phyloP scores from a whole-genome alignment of 2,888 invertebrate species.

The Mycalesis mineus region DNA sequence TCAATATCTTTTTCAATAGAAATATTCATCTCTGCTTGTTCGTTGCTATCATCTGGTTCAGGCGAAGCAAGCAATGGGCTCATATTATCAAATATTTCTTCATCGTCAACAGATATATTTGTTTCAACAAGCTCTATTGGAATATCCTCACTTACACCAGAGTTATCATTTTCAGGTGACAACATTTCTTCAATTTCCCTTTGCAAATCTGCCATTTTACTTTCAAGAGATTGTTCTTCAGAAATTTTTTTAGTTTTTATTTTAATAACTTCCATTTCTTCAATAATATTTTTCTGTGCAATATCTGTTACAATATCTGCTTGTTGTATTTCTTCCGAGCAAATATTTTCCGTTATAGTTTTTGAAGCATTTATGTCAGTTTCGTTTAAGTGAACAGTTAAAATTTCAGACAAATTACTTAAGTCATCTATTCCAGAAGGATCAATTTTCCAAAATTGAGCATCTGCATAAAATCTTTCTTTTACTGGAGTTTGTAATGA shows the following conservation, averaged over 20 bases:
- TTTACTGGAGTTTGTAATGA: conserved; percentile 63
- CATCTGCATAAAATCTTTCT: conserved; percentile 65
- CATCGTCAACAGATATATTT: conserved; percentile 46
- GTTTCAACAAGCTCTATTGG: conserved; percentile 54
- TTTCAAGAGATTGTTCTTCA: conserved; percentile 65
- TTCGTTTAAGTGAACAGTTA: conserved; percentile 37
- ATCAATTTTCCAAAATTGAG: conserved; percentile 67
- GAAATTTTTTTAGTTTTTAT: conserved; percentile 40
- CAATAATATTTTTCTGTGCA: conserved; percentile 32
- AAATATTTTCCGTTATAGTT: conserved; percentile 21
- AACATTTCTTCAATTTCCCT: conserved; percentile 73
- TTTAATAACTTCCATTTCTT: conserved; percentile 30
- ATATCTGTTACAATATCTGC: conserved; percentile 13
- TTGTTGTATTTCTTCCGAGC: conserved; percentile 4
- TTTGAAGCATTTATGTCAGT: conserved; percentile 7
- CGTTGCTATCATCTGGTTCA: conserved; percentile 15
- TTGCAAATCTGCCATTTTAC: conserved; percentile 71
- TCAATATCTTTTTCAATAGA: background rate
- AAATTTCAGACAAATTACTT: conserved; percentile 45
- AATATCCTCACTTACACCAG: conserved; percentile 54
- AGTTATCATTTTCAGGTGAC: conserved; percentile 66
- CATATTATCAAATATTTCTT: conserved; percentile 46
- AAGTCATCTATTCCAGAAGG: conserved; percentile 46
- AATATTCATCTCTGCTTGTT: conserved; percentile 17
- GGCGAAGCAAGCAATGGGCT: conserved; percentile 22